phyloP scores from a whole-genome alignment of 2,888 invertebrate genomes.

The Tetragonula carbonaria region DNA sequence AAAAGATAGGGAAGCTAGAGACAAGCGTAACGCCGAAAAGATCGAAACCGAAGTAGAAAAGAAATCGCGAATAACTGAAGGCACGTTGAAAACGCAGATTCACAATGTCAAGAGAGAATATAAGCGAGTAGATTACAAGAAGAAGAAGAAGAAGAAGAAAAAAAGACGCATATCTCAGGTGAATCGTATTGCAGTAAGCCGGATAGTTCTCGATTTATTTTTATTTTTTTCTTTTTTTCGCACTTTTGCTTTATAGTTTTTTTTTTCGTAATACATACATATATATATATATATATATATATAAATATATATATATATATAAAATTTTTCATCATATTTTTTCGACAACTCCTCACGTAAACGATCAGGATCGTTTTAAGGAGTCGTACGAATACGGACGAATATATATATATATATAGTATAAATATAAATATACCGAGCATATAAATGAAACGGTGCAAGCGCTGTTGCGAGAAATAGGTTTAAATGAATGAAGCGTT shows the following conservation, averaged over 20 bases:
- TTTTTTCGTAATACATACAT: neutral
- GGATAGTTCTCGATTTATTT: conserved; percentile 15
- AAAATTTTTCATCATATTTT: conserved; percentile 1
- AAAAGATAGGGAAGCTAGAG: conserved; percentile 31
- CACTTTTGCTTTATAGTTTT: neutral
- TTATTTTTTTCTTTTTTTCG: neutral
- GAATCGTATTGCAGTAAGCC: conserved; percentile 48
- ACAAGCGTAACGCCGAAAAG: conserved; percentile 35
- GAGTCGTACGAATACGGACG: conserved; percentile 3
- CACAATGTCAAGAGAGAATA: conserved; percentile 27
- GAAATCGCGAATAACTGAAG: conserved; percentile 12
- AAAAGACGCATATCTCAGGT: conserved; percentile 72
- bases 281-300: neutral
- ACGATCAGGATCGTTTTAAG: conserved; percentile 26
- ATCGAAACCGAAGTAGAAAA: conserved; percentile 13
- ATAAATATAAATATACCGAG: conserved; percentile 20
- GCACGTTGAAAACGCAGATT: conserved; percentile 26
- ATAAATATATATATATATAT: too few species aligned
- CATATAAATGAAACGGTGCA: conserved; percentile 36
- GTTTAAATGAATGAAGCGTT: conserved; percentile 40
- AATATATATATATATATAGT: conserved; percentile 19
- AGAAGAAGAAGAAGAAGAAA: conserved; percentile 36
- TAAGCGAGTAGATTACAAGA: conserved; percentile 5
- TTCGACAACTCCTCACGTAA: neutral
- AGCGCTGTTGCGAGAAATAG: conserved; percentile 43